A percentile compares a stretch with the other conserved stretches of the same genome.
Conservation (phyloP, 2,113 vertebrate species). For the Microtus richardsoni region DNA sequence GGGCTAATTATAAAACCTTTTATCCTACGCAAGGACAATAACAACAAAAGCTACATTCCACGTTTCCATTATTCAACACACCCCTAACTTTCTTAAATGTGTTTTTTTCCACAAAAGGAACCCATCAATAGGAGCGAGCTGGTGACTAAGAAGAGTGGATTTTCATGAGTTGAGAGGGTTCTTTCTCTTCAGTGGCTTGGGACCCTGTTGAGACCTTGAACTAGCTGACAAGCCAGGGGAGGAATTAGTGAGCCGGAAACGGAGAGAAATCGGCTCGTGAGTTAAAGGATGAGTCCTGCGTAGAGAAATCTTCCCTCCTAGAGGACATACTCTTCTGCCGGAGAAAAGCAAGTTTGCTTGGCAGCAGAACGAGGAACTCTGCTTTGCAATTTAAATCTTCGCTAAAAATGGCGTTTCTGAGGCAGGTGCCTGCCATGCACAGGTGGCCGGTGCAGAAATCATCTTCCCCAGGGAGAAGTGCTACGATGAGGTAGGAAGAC, state of each 20-base stretch:
- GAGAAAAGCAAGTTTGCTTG: conserved; percentile 70
- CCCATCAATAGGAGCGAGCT: not conserved
- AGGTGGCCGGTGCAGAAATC: conserved; percentile 71
- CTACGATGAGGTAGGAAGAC: conserved; percentile 57
- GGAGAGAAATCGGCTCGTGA: conserved; percentile 25
- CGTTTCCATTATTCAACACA: not conserved
- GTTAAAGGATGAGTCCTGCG: conserved; percentile 43
- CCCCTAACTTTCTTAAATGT: not conserved
- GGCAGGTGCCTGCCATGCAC: conserved; percentile 76
- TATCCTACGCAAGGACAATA: no score
- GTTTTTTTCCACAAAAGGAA: not conserved
- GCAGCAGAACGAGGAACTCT: conserved; percentile 70
- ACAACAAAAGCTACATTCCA: not conserved
- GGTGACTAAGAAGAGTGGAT: not conserved
- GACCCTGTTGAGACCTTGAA: conserved; percentile 22
- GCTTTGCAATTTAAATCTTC: conserved; percentile 82
- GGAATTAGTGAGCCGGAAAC: not conserved
- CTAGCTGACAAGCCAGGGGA: conserved; percentile 15
- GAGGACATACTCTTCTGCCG: conserved; percentile 57
- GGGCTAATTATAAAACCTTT: not conserved
- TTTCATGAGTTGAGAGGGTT: conserved; percentile 21
- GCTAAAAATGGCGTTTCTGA: conserved; percentile 75
- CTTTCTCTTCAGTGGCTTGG: not conserved
- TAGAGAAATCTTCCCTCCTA: conserved; percentile 48
- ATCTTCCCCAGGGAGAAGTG: conserved; percentile 63